Percentiles rank a stretch among this genome's conserved stretches.
phyloP scores from a whole-genome alignment of 1,140 invertebrate species.

The Aphelinus atriplicis region DNA sequence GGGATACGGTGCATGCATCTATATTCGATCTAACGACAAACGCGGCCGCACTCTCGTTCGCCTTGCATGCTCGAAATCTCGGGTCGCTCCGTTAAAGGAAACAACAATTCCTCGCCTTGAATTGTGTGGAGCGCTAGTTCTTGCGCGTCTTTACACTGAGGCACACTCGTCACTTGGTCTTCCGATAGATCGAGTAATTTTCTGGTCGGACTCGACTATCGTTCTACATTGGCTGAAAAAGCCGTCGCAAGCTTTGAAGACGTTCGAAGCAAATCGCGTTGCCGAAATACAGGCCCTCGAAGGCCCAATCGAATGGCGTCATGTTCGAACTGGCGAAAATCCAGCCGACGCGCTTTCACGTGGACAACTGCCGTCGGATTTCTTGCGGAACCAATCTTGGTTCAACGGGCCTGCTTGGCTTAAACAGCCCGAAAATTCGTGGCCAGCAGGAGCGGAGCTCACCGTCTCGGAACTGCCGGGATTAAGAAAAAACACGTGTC shows the following conservation, averaged over 20 bases:
- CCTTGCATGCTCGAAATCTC: conserved; percentile 6
- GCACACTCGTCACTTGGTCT: background rate
- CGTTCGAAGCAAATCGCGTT: conserved; percentile 46
- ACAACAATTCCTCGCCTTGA: conserved; percentile 53
- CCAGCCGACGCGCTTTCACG: conserved; percentile 46
- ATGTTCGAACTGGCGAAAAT: conserved; percentile 46
- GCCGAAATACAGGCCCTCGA: conserved; percentile 41
- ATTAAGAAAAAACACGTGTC: background rate
- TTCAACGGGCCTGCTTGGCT: conserved; percentile 18
- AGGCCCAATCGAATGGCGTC: conserved; percentile 39
- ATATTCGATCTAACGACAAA: background rate
- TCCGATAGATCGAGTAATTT: background rate
- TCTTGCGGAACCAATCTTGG: conserved; percentile 13
- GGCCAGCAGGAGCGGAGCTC: background rate
- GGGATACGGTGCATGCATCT: conserved; percentile 24
- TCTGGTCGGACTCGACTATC: conserved; percentile 34
- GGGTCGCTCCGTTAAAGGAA: conserved; percentile 26
- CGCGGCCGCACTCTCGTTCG: background rate
- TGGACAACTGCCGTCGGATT: conserved; percentile 27
- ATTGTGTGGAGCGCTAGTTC: conserved; percentile 51
- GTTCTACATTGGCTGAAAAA: conserved; percentile 38
- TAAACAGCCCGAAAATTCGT: background rate
- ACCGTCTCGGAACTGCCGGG: background rate
- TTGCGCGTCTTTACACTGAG: conserved; percentile 37
- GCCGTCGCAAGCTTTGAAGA: background rate